A percentile compares a stretch with the other conserved stretches of the same genome.
Evolutionary conservation across 2,888 invertebrate species (phyloP).

Genomic region (Polylopha cassiicola): DNA sequence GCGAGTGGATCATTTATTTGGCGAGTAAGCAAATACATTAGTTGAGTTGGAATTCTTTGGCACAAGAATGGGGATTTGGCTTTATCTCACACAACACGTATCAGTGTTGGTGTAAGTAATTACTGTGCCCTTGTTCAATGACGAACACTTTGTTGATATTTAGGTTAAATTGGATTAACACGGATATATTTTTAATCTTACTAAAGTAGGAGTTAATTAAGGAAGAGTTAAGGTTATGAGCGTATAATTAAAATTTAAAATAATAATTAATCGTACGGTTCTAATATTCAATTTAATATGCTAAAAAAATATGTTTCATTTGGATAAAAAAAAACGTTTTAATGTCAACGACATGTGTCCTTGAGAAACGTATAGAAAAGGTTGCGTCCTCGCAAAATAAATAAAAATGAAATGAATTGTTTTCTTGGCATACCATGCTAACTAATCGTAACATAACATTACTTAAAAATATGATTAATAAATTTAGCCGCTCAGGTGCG

Average conservation of each 20-base stretch:
- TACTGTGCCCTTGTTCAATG: slow-evolving; percentile 13
- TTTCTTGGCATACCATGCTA: too few species aligned
- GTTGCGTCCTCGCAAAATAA: too few species aligned
- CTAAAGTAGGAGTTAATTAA: neutral
- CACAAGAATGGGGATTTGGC: slow-evolving; percentile 16
- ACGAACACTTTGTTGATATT: slow-evolving; percentile 1
- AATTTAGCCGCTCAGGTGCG: slow-evolving; percentile 43
- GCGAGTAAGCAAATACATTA: slow-evolving; percentile 28
- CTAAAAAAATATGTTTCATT: too few species aligned
- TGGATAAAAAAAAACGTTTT: too few species aligned
- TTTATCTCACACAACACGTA: slow-evolving; percentile 16
- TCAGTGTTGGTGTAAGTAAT: slow-evolving; percentile 15
- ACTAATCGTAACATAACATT: too few species aligned
- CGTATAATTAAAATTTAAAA: neutral
- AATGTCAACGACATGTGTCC: too few species aligned
- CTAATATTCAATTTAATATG: too few species aligned
- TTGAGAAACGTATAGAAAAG: too few species aligned
- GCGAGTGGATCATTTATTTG: slow-evolving; percentile 34
- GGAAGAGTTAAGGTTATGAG: neutral
- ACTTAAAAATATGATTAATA: neutral
- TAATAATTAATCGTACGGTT: too few species aligned
- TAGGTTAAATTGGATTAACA: neutral
- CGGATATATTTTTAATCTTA: slow-evolving; percentile 7
- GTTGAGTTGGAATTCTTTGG: slow-evolving; percentile 18
- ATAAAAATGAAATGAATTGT: too few species aligned